Conservation (phyloP, 2,113 vertebrate genomes). For the Synchiropus splendidus region DNA sequence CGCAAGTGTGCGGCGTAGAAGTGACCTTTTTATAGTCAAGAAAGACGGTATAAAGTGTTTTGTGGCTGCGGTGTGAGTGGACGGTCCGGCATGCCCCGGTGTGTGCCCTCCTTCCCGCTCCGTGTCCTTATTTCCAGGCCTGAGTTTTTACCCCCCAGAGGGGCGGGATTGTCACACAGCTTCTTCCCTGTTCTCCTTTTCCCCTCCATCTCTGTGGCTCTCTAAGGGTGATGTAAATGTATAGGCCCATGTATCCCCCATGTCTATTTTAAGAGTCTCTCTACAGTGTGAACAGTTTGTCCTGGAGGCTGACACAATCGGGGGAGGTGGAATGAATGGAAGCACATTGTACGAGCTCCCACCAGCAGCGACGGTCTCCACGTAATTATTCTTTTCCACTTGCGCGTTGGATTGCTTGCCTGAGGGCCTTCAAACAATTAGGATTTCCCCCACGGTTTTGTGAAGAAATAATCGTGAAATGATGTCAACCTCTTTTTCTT, state of each 20-base stretch:
- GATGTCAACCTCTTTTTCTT: too few relatives aligned
- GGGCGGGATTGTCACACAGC: conserved; percentile 23
- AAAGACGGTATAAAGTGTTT: too few relatives aligned
- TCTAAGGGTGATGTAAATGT: conserved; percentile 49
- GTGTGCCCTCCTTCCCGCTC: too few relatives aligned
- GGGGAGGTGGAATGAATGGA: conserved; percentile 44
- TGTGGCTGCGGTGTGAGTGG: too few relatives aligned
- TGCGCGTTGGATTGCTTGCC: too few relatives aligned
- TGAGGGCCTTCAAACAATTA: too few relatives aligned
- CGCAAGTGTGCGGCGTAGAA: too few relatives aligned
- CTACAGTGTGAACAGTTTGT: conserved; percentile 30
- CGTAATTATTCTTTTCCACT: too few relatives aligned
- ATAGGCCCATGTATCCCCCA: conserved; percentile 13
- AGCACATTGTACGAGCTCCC: conserved; percentile 19
- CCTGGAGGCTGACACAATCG: conserved; percentile 40
- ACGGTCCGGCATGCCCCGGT: too few relatives aligned
- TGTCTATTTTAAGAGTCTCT: conserved; percentile 54
- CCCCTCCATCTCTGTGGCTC: conserved; percentile 42
- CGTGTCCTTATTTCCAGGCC: conserved; percentile 47
- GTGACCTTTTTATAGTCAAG: too few relatives aligned
- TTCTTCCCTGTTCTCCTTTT: conserved; percentile 24
- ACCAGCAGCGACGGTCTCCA: conserved; percentile 2
- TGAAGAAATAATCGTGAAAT: too few relatives aligned
- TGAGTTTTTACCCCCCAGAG: conserved; percentile 35
- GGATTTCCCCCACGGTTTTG: too few relatives aligned